Percentiles rank a stretch among this genome's conserved stretches.
Conservation (phyloP, 2,888 invertebrate species). For the Pyrocoelia pectoralis region DNA sequence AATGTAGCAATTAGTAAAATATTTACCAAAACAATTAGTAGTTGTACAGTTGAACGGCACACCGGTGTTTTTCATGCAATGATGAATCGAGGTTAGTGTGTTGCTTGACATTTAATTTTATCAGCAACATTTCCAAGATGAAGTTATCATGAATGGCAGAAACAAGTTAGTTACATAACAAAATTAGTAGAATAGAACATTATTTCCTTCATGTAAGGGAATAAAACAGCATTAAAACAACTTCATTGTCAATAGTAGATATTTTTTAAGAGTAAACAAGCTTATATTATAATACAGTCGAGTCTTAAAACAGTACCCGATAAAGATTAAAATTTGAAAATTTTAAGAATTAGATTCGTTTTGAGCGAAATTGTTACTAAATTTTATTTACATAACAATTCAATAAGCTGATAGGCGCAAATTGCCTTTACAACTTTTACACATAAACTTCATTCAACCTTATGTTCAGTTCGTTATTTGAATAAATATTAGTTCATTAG, state of each 20-base stretch:
- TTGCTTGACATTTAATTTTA: too few relatives aligned
- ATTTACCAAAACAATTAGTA: too few relatives aligned
- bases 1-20: too few relatives aligned
- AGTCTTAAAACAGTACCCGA: conserved; percentile 45
- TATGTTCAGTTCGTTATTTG: conserved; percentile 15
- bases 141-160: too few relatives aligned
- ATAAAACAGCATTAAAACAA: conserved; percentile 20
- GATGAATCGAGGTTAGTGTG: too few relatives aligned
- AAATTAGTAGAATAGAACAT: too few relatives aligned
- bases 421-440: conserved; percentile 28
- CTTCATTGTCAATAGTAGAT: conserved; percentile 43
- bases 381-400: conserved; percentile 40
- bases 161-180: too few relatives aligned
- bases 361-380: conserved; percentile 41
- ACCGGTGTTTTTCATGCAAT: too few relatives aligned
- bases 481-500: conserved; percentile 6
- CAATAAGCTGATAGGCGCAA: conserved; percentile 26
- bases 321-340: conserved; percentile 44
- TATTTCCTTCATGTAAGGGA: too few relatives aligned
- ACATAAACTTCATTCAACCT: conserved; percentile 31
- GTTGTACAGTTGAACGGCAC: too few relatives aligned
- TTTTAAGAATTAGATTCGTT: conserved; percentile 39
- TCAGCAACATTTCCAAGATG: too few relatives aligned
- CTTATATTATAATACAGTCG: conserved; percentile 50
- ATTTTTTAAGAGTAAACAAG: conserved; percentile 52